Conservation (phyloP, 2,888 invertebrate species). For the Dione vanillae region DNA sequence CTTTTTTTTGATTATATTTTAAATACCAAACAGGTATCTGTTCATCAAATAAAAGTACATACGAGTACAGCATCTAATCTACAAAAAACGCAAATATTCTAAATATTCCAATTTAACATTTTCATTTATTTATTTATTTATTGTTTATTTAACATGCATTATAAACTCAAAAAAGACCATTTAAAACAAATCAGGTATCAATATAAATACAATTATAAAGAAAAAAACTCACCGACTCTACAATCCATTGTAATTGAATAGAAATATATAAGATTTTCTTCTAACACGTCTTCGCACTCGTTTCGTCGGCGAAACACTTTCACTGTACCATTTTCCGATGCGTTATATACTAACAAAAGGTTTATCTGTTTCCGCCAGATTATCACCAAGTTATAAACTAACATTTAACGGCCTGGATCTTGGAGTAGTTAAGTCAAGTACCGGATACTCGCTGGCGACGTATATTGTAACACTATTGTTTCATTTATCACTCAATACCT, state of each 20-base stretch:
- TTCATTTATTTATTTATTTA: too few relatives aligned
- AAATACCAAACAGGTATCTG: too few relatives aligned
- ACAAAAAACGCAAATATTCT: too few relatives aligned
- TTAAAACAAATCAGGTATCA: too few relatives aligned
- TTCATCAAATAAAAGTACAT: too few relatives aligned
- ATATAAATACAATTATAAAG: not conserved
- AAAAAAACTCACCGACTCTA: constrained; percentile 58
- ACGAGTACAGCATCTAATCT: too few relatives aligned
- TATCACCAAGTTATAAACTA: constrained; percentile 57
- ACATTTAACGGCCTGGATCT: constrained; percentile 46
- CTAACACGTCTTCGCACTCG: constrained; percentile 34
- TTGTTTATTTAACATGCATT: too few relatives aligned
- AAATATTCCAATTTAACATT: too few relatives aligned
- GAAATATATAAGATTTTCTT: constrained; percentile 6
- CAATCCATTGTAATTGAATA: constrained; percentile 50
- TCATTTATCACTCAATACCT: constrained; percentile 28
- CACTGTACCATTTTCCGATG: constrained; percentile 41
- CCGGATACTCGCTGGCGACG: constrained; percentile 34
- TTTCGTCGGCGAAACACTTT: constrained; percentile 47
- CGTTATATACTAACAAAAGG: constrained; percentile 57
- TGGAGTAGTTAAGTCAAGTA: constrained; percentile 45
- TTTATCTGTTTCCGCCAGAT: constrained; percentile 61
- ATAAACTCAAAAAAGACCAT: too few relatives aligned
- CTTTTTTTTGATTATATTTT: too few relatives aligned
- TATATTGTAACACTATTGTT: constrained; percentile 40